Evolutionary conservation across 2,888 invertebrate species (phyloP).

Genomic region (Synanthedon tipuliformis): DNA sequence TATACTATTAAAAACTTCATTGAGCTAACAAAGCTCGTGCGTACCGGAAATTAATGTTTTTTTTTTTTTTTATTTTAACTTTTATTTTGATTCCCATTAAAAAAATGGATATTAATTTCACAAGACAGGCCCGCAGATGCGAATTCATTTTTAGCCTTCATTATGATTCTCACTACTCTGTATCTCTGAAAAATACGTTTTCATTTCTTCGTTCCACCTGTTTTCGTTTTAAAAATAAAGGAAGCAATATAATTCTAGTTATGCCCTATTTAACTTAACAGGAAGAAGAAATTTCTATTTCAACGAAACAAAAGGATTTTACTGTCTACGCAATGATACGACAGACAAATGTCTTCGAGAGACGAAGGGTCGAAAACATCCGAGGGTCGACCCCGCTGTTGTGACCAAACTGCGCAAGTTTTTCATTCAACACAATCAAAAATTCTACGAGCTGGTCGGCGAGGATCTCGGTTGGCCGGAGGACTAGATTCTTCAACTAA

Average conservation of each 20-base stretch:
- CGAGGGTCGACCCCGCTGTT: slow-evolving; percentile 83
- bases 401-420: slow-evolving; percentile 85
- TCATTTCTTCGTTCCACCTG: not conserved
- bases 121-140: too few species aligned
- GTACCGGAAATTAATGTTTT: too few species aligned
- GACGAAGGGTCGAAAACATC: slow-evolving; percentile 86
- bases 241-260: not conserved
- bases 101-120: too few species aligned
- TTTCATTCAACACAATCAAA: slow-evolving; percentile 91
- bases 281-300: slow-evolving; percentile 93
- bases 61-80: too few species aligned
- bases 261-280: slow-evolving; percentile 19
- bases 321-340: slow-evolving; percentile 87
- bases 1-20: too few species aligned
- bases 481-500: slow-evolving; percentile 59
- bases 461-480: slow-evolving; percentile 95
- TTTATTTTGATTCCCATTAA: too few species aligned
- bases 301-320: slow-evolving; percentile 97
- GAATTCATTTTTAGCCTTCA: too few species aligned
- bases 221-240: slow-evolving; percentile 1
- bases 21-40: too few species aligned
- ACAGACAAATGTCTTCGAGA: slow-evolving; percentile 86
- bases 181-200: too few species aligned
- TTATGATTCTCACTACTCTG: too few species aligned
- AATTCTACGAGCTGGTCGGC: slow-evolving; percentile 92